Percentiles rank a stretch among this genome's conserved stretches.
phyloP scores from a whole-genome alignment of 1,140 invertebrate species.

The Drosophila seguyi region DNA sequence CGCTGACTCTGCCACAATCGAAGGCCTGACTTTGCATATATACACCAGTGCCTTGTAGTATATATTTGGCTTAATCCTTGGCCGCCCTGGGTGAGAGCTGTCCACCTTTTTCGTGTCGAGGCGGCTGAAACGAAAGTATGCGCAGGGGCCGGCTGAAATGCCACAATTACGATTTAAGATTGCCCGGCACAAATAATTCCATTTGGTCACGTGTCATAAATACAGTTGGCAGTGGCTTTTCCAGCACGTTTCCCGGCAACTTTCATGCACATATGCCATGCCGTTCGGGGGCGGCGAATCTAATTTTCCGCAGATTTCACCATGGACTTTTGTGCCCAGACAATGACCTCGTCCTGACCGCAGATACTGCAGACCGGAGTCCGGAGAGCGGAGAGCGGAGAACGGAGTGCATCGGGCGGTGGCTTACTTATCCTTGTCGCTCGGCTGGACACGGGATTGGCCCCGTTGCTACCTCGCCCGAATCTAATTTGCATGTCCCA shows the following conservation, averaged over 20 bases:
- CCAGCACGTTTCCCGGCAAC: slow-evolving; percentile 27
- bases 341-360: slow-evolving; percentile 36
- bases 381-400: slow-evolving; percentile 1
- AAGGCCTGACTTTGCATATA: slow-evolving; percentile 19
- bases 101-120: slow-evolving; percentile 71
- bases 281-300: slow-evolving; percentile 39
- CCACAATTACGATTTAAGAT: slow-evolving; percentile 52
- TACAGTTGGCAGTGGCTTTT: slow-evolving; percentile 34
- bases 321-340: slow-evolving; percentile 46
- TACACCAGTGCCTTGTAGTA: not conserved
- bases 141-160: slow-evolving; percentile 12
- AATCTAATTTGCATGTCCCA: slow-evolving; percentile 64
- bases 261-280: slow-evolving; percentile 35
- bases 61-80: slow-evolving; percentile 41
- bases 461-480: slow-evolving; percentile 45
- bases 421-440: slow-evolving; percentile 63
- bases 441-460: slow-evolving; percentile 43
- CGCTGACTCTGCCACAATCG: slow-evolving; percentile 38
- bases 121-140: slow-evolving; percentile 18
- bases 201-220: slow-evolving; percentile 57
- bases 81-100: slow-evolving; percentile 34
- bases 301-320: slow-evolving; percentile 77
- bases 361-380: slow-evolving; percentile 11
- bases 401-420: slow-evolving; percentile 21
- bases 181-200: slow-evolving; percentile 45